Evolutionary conservation across 1,140 invertebrate species (phyloP).

Genomic region (Notospermus geniculatus): DNA sequence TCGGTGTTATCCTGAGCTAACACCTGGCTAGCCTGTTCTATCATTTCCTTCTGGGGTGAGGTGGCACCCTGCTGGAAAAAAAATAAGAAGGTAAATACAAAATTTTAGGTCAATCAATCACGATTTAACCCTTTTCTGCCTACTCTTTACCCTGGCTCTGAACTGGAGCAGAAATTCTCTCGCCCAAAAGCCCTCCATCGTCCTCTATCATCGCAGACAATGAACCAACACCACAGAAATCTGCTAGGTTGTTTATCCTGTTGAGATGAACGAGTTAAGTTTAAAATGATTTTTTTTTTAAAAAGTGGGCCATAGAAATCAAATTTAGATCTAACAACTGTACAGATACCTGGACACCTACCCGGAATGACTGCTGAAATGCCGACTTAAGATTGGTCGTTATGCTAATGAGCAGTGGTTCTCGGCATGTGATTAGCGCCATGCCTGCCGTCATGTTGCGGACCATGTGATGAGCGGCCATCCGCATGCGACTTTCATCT

Average conservation of each 20-base stretch:
- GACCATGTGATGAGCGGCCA: slow-evolving; percentile 94
- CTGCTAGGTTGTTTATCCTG: too few relatives aligned
- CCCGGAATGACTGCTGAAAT: slow-evolving; percentile 70
- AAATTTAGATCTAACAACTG: too few relatives aligned
- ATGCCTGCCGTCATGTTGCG: slow-evolving; percentile 94
- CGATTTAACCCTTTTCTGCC: too few relatives aligned
- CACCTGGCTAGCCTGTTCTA: slow-evolving; percentile 78
- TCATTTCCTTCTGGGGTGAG: slow-evolving; percentile 77
- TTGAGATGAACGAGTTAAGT: too few relatives aligned
- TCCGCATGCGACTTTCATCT: slow-evolving; percentile 88
- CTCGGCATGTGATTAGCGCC: slow-evolving; percentile 96
- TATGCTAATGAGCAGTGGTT: slow-evolving; percentile 82
- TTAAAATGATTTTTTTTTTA: too few relatives aligned
- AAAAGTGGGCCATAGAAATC: too few relatives aligned
- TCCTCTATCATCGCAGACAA: too few relatives aligned
- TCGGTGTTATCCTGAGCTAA: slow-evolving; percentile 95
- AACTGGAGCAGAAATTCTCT: too few relatives aligned
- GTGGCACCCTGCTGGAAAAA: slow-evolving; percentile 56
- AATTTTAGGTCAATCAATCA: too few relatives aligned
- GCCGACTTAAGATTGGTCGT: slow-evolving; percentile 82
- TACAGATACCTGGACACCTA: slow-evolving; percentile 34
- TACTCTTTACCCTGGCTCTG: too few relatives aligned
- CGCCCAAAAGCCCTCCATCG: too few relatives aligned
- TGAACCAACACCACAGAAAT: too few relatives aligned
- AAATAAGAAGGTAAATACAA: not conserved